Evolutionary conservation across 2,888 invertebrate species (phyloP), one percentile per base, ranked within the genome.

Genomic region (Epsilonema sp.): DNA sequence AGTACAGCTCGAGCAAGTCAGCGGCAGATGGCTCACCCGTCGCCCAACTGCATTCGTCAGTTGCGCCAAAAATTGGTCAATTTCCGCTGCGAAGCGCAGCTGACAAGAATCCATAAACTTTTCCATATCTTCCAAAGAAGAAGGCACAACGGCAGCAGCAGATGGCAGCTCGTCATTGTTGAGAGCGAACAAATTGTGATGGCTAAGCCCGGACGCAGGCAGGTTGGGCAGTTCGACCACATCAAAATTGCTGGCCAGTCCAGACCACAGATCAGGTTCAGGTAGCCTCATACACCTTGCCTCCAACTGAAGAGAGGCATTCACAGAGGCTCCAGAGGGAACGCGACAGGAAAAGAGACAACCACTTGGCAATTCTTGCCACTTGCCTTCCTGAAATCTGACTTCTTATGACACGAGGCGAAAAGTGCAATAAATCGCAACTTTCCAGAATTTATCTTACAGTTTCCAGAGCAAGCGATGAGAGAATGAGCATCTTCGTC

Each of bases 351-450:
- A 13, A 31, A 31, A 31, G 16, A 31, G 11, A 31, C 21, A n/a
- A 22, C 43, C 23, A 42, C 24, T 19, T 42, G 19, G 31, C 16
- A 31, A 31, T 48, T 48, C 47, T 16, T 19, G 1, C 47, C 48
- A 31, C 8, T 16, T 31, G 31, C 16, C 31, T 31, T 31, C 31
- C 16, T 13, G 16, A 31, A 31, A 31, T 31, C 8, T 31, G 31
- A 31, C 16, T 31, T n/a, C n/a, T n/a, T n/a, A n/a, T n/a, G n/a
- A n/a, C n/a, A n/a, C n/a, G n/a, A n/a, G n/a, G n/a, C n/a, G n/a
- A n/a, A n/a, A n/a, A n/a, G n/a, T n/a, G n/a, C n/a, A n/a, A n/a
- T n/a, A n/a, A n/a, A n/a, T n/a, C n/a, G n/a, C n/a, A n/a, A n/a
- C n/a, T n/a, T n/a, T n/a, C n/a, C n/a, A n/a, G n/a, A n/a, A n/a